These are phyloP conservation scores for Lagopus muta DNA, from an alignment of 2,113 vertebrate species.

Conservation along the genomic window DNA sequence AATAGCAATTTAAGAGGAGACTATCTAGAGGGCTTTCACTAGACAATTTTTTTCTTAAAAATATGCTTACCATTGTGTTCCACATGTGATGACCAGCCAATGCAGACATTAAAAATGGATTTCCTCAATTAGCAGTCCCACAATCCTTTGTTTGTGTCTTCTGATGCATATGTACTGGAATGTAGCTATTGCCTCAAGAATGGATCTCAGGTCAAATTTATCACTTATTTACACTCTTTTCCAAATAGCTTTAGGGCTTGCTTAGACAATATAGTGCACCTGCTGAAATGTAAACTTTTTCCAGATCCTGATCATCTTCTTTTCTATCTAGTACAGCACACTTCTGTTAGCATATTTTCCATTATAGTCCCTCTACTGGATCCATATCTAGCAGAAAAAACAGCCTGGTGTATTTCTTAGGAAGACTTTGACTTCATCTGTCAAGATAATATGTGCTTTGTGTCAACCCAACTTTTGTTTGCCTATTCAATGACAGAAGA, in stretches of 20 bases:
- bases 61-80: background rate
- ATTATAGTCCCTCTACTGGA: background rate
- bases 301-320: background rate
- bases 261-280: background rate
- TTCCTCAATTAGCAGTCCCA: background rate
- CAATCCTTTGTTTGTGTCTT: background rate
- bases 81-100: background rate
- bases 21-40: conserved; percentile 24
- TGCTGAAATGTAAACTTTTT: background rate
- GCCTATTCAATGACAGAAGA: background rate
- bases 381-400: conserved; percentile 3
- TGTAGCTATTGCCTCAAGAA: background rate
- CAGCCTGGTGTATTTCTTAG: background rate
- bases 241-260: background rate
- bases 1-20: background rate
- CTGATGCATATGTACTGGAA: background rate
- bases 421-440: conserved; percentile 13
- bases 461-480: background rate
- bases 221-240: background rate
- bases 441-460: background rate
- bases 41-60: background rate
- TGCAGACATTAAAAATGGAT: conserved; percentile 5
- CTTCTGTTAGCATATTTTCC: background rate
- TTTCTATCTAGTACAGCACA: background rate
- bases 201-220: background rate